Percentiles rank a stretch among this genome's conserved stretches.
These are phyloP conservation scores for Salarias fasciatus DNA, from an alignment of 2,797 vertebrate genomes.

Conservation along the genomic window DNA sequence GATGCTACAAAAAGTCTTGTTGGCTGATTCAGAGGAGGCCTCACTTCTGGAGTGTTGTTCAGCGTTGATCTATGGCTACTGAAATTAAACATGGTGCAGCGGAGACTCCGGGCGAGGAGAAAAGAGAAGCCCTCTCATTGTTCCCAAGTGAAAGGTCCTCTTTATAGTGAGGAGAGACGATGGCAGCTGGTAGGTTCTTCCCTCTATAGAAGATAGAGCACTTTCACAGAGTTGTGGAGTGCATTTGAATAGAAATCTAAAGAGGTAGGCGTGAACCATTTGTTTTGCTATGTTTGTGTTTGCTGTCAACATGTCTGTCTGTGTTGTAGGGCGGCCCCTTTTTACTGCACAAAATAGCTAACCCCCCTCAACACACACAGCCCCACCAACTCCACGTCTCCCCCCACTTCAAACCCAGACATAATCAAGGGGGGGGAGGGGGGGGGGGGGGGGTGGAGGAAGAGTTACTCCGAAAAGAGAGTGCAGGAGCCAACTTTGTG, in stretches of 20 bases:
- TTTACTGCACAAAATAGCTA: conserved; percentile 80
- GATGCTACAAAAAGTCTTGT: conserved; percentile 68
- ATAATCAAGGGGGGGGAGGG: conserved; percentile 77
- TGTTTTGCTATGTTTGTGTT: conserved; percentile 90
- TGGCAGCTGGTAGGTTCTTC: conserved; percentile 88
- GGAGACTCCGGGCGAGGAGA: conserved; percentile 76
- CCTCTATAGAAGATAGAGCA: conserved; percentile 85
- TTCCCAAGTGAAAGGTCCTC: conserved; percentile 82
- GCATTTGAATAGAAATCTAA: conserved; percentile 88
- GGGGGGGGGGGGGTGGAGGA: too few species aligned
- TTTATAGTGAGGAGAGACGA: conserved; percentile 83
- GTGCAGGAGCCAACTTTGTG: conserved; percentile 76
- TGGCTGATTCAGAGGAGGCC: conserved; percentile 73
- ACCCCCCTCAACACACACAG: conserved; percentile 53
- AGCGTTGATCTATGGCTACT: conserved; percentile 79
- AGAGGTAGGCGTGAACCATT: conserved; percentile 89
- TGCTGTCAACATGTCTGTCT: conserved; percentile 89
- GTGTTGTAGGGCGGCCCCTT: conserved; percentile 81
- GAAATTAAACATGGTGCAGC: conserved; percentile 79
- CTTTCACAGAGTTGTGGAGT: conserved; percentile 85
- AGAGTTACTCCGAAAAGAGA: conserved; percentile 68
- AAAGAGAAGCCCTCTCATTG: conserved; percentile 84
- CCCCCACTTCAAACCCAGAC: conserved; percentile 61
- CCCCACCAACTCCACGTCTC: conserved; percentile 57
- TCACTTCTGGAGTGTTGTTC: conserved; percentile 80